These are phyloP conservation scores for Lipotes vexillifer DNA, from an alignment of 2,113 vertebrate species.

Conservation along the genomic window DNA sequence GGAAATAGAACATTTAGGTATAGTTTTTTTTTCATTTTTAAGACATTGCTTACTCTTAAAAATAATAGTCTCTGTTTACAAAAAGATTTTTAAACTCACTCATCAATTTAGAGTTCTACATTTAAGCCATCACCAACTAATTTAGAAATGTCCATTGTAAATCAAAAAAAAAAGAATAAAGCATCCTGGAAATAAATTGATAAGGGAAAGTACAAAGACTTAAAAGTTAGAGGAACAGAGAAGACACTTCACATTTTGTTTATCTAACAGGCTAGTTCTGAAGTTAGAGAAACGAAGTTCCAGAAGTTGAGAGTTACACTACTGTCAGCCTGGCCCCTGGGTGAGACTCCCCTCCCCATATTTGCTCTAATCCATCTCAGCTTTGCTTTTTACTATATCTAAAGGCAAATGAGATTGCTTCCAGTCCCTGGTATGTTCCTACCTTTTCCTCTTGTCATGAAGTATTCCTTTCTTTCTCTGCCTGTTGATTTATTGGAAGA, in stretches of 20 bases:
- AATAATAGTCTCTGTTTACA: background rate
- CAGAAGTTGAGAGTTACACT: background rate
- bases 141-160: background rate
- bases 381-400: background rate
- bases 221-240: background rate
- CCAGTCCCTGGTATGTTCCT: background rate
- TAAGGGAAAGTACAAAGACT: background rate
- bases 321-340: background rate
- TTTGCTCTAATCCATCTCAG: background rate
- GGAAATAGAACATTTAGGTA: background rate
- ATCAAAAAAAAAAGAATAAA: background rate
- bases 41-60: background rate
- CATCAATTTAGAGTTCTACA: background rate
- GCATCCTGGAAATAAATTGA: background rate
- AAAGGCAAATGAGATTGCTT: background rate
- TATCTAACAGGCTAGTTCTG: background rate
- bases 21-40: background rate
- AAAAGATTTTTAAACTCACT: background rate
- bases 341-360: fast-evolving
- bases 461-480: background rate
- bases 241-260: background rate
- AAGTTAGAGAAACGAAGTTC: background rate
- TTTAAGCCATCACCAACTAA: background rate
- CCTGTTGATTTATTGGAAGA: background rate
- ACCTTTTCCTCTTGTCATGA: background rate